Conservation (phyloP, 2,888 invertebrate genomes). For the Melieria picta region DNA sequence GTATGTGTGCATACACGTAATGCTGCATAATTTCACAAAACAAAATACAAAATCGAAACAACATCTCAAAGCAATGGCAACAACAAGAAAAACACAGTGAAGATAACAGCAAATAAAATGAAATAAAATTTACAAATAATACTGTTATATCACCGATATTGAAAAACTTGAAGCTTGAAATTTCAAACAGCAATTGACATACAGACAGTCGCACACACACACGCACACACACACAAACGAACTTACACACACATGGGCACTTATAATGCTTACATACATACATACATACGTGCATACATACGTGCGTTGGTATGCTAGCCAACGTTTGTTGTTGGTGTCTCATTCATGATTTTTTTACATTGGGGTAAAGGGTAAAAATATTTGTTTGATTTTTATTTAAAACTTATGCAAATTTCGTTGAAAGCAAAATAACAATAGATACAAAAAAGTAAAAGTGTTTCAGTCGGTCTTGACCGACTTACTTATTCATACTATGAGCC, state of each 20-base stretch:
- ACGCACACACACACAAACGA: too few species aligned
- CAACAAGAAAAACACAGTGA: background rate
- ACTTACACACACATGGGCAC: background rate
- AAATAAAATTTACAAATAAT: constrained; percentile 26
- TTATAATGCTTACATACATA: constrained; percentile 6
- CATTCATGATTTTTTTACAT: too few species aligned
- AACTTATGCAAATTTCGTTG: constrained; percentile 34
- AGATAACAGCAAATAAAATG: background rate
- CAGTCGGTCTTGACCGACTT: too few species aligned
- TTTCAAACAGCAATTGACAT: too few species aligned
- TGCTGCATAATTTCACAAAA: too few species aligned
- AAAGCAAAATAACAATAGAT: background rate
- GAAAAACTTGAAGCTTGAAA: background rate
- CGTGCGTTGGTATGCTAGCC: background rate
- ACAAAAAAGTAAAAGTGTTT: too few species aligned
- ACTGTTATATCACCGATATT: constrained; percentile 32
- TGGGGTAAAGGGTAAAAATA: background rate
- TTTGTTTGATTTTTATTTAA: background rate
- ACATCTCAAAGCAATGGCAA: too few species aligned
- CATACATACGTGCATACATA: constrained; percentile 18
- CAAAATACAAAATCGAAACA: too few species aligned
- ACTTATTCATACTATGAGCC: too few species aligned
- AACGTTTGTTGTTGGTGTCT: too few species aligned
- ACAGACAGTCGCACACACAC: too few species aligned
- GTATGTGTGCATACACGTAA: too few species aligned